These are phyloP conservation scores for Spilogale gracilis DNA, from an alignment of 2,113 vertebrate genomes.

Conservation along the genomic window DNA sequence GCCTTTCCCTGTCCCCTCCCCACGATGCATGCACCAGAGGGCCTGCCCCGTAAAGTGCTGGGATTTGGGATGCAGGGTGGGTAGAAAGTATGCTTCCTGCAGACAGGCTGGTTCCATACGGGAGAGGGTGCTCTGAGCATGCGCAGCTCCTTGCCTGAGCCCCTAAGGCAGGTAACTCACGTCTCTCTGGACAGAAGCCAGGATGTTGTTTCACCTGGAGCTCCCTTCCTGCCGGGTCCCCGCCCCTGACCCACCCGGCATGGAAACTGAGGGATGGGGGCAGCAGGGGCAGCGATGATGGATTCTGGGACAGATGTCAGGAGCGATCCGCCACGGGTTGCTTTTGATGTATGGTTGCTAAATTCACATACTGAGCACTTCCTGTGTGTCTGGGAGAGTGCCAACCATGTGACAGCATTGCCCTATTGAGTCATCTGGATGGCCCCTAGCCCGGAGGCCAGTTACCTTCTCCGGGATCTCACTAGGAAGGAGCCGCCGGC, in stretches of 20 bases:
- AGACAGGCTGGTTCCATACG: neutral
- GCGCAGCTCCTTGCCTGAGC: neutral
- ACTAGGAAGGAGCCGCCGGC: neutral
- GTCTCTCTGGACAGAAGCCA: neutral
- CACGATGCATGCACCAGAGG: fast-evolving
- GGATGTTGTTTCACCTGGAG: too few species aligned
- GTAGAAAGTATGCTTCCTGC: neutral
- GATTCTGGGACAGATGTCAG: neutral
- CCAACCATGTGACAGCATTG: too few species aligned
- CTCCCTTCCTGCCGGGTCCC: fast-evolving
- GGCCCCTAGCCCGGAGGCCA: neutral
- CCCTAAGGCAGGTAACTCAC: fast-evolving
- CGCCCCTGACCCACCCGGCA: fast-evolving
- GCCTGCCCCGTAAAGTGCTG: neutral
- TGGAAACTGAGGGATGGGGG: neutral
- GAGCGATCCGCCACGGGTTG: neutral
- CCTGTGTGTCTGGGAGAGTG: neutral
- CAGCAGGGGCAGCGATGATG: neutral
- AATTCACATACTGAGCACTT: neutral
- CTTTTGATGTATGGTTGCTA: neutral
- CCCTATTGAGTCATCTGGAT: neutral
- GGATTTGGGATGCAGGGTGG: neutral
- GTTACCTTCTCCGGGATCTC: neutral
- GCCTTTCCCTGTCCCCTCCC: neutral
- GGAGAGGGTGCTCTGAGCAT: neutral